Base-by-base conservation (phyloP, 2,113 vertebrate species). In the Trogon melanurus region DNA sequence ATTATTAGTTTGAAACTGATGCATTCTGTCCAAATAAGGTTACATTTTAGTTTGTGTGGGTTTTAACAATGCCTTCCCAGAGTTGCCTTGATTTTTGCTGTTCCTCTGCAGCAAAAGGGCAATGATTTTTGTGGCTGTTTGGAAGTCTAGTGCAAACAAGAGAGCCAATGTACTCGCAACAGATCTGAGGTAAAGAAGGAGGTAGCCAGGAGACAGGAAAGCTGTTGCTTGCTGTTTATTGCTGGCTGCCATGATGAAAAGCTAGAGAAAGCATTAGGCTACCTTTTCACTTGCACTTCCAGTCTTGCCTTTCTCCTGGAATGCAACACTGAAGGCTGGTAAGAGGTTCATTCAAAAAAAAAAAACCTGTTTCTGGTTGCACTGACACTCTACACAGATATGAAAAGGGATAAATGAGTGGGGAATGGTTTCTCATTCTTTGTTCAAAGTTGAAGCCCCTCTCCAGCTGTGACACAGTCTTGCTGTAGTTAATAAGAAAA, bases 401-500 rank as follows among this genome's bases (percentile, higher is more conserved):
- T 0, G 0, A 2, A 26, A 36, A 88, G 9, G 38, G 26, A 27
- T 21, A 16, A 66, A 70, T 13, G 21, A 56, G 20, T 5, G 5
- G 26, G 20, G 16, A 92, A 32, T 1, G 3, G 26, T 21, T 75
- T 79, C 32, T 21, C 1, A 0, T 60, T 81, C 44, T n/a, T 60
- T 62, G 34, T 34, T 82, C 19, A 36, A 21, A 78, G n/a, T 26
- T 75, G 65, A 82, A 85, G 57, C 13, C 45, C 25, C 38, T 58
- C 51, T 51, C 57, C 38, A 71, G 61, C 61, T 78, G 85, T 48
- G 44, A 67, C 6, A 16, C 20, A 22, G 25, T 38, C 34, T 53
- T 3, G 1, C 30, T 25, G 38, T 29, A 34, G 5, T 27, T 60
- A 70, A 32, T n/a, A 48, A 58, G 27, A 47, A 47, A 50, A 76